Evolutionary conservation across 2,888 invertebrate species (phyloP), one percentile per base, ranked within the genome.

Genomic region (Lasioglossum vierecki): DNA sequence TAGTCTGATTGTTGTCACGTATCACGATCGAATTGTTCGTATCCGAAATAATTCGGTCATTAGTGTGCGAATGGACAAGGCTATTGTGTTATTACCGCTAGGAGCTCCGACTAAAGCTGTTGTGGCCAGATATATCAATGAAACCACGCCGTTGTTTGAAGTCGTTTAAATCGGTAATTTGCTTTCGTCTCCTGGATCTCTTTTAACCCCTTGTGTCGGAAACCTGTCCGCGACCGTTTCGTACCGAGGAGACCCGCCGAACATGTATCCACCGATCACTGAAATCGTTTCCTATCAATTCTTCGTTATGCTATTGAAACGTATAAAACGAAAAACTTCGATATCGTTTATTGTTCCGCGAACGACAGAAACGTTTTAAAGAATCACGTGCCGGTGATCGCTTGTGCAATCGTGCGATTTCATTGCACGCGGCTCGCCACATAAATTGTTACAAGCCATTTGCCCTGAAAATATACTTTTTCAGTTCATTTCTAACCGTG

Each of bases 121-220:
- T 60, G 41, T 68, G 35, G 57, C 71, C 70, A 82, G 60, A 57
- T 26, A 75, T 77, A 57, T 66, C 86, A 41, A 86, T 86, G 86
- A 86, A 85, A 77, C 86, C 82, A 78, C 81, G 82, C 46, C 66
- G 74, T 77, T 74, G 79, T 80, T 82, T 79, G 26, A 82, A 80
- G 72, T 82, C 76, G 30, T 49, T 82, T n/a, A 86, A 85, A 85
- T 72, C 73, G 86, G 86, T 86, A 86, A 82, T 57, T 60, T 30
- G 66, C 66, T 49, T 63, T n/a, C 15, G 66, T 70, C 22, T 22
- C 15, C 35, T 70, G 18, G 15, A 30, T 72, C 22, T 26, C 5
- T 30, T 15, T 70, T 39, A 68, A 68, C 68, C 68, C 68, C 68
- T 68, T 68, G 68, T 9, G 13, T 22, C 39, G 26, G 63, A 15